Percentiles rank a stretch among this genome's conserved stretches.
Conservation (phyloP, 2,113 vertebrate species). For the Antennarius striatus region DNA sequence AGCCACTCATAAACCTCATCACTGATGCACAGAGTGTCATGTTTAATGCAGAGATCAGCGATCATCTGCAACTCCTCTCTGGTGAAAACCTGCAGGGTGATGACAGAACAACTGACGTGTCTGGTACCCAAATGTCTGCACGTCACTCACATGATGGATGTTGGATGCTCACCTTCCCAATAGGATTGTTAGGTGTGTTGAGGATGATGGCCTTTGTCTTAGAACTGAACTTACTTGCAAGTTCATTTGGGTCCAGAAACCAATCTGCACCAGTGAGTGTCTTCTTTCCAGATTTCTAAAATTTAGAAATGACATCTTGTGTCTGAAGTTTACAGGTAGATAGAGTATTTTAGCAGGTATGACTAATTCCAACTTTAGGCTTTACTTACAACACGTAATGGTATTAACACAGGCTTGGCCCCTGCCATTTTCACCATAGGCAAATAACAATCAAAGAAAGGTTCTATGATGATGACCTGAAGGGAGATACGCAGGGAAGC, state of each 20-base stretch:
- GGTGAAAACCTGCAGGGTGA: slow-evolving; percentile 83
- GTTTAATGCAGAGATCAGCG: slow-evolving; percentile 91
- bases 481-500: background rate
- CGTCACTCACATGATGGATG: too few species aligned
- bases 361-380: background rate
- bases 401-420: slow-evolving; percentile 88
- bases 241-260: slow-evolving; percentile 87
- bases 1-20: slow-evolving; percentile 99
- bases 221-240: slow-evolving; percentile 91
- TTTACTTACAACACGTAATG: slow-evolving; percentile 83
- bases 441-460: slow-evolving; percentile 94
- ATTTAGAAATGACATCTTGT: background rate
- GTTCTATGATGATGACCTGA: slow-evolving; percentile 95
- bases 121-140: too few species aligned
- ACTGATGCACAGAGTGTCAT: slow-evolving; percentile 93
- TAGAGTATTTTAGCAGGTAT: too few species aligned
- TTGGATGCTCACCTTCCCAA: slow-evolving; percentile 86
- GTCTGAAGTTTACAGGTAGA: background rate
- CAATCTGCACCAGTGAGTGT: slow-evolving; percentile 86
- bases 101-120: slow-evolving; percentile 10
- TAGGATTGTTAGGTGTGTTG: slow-evolving; percentile 94
- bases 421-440: slow-evolving; percentile 95
- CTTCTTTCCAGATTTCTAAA: slow-evolving; percentile 77
- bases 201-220: slow-evolving; percentile 96
- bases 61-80: slow-evolving; percentile 90